Evolutionary conservation across 2,888 invertebrate species (phyloP).

Genomic region (Diplolepis rosae): DNA sequence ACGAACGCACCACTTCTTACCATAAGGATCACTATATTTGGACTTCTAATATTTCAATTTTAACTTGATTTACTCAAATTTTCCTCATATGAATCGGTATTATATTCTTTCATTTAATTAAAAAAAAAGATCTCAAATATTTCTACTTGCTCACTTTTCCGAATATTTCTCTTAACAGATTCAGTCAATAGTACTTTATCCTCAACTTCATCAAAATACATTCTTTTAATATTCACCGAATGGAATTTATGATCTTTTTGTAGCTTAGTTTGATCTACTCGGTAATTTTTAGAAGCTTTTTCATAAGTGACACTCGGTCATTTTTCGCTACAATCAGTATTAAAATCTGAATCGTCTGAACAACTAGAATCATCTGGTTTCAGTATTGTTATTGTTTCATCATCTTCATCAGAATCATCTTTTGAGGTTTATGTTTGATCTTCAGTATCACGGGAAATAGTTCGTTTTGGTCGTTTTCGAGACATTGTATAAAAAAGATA

Average conservation of each 20-base stretch:
- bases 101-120: conserved; percentile 40
- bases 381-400: conserved; percentile 33
- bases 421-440: conserved; percentile 36
- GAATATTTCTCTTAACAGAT: conserved; percentile 28
- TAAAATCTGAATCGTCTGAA: conserved; percentile 39
- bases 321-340: conserved; percentile 32
- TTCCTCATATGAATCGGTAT: conserved; percentile 36
- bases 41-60: conserved; percentile 29
- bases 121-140: conserved; percentile 46
- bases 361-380: conserved; percentile 42
- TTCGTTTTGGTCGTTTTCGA: conserved; percentile 35
- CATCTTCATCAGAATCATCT: conserved; percentile 35
- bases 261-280: conserved; percentile 39
- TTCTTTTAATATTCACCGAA: conserved; percentile 43
- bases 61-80: conserved; percentile 33
- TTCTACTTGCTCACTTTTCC: conserved; percentile 35
- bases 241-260: conserved; percentile 37
- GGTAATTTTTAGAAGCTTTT: conserved; percentile 35
- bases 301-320: conserved; percentile 3
- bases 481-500: too few relatives aligned
- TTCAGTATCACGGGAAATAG: conserved; percentile 22
- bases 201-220: conserved; percentile 32
- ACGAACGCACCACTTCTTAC: too few relatives aligned
- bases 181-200: conserved; percentile 36
- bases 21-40: too few relatives aligned